Percentiles rank a stretch among this genome's conserved stretches.
Conservation (phyloP, 2,113 vertebrate species). For the Rallus limicola region DNA sequence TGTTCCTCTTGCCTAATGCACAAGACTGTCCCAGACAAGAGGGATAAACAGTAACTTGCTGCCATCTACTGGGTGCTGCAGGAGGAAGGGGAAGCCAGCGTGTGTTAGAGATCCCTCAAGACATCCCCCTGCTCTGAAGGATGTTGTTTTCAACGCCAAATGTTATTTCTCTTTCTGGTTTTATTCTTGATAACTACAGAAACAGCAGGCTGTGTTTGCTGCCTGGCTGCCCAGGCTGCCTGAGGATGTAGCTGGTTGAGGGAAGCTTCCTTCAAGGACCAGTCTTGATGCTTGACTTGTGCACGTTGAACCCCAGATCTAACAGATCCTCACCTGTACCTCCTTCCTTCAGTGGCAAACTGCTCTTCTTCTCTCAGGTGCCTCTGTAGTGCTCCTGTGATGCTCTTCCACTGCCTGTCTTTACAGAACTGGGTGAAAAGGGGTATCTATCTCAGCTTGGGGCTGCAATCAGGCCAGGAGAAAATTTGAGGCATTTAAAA, state of each 20-base stretch:
- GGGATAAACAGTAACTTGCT: constrained; percentile 61
- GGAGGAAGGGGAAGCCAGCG: neutral
- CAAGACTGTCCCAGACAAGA: neutral
- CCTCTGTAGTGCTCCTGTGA: neutral
- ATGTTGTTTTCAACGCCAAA: neutral
- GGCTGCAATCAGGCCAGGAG: neutral
- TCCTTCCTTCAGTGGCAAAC: neutral
- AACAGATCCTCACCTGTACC: neutral
- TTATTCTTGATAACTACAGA: neutral
- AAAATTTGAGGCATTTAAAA: accelerated
- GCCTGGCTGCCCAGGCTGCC: neutral
- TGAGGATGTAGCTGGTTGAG: neutral
- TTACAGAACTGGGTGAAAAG: neutral
- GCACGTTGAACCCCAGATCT: neutral
- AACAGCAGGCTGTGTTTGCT: neutral
- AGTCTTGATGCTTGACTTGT: neutral
- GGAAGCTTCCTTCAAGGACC: neutral
- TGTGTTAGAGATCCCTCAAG: neutral
- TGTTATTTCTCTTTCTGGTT: neutral
- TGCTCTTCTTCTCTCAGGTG: neutral
- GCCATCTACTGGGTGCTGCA: constrained; percentile 76
- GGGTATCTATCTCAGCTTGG: neutral
- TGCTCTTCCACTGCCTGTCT: neutral
- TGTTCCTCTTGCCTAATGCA: neutral
- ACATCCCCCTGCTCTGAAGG: neutral